Percentiles rank a stretch among this genome's conserved stretches.
Evolutionary conservation across 2,797 vertebrate species (phyloP).

Genomic region (Thaleichthys pacificus): DNA sequence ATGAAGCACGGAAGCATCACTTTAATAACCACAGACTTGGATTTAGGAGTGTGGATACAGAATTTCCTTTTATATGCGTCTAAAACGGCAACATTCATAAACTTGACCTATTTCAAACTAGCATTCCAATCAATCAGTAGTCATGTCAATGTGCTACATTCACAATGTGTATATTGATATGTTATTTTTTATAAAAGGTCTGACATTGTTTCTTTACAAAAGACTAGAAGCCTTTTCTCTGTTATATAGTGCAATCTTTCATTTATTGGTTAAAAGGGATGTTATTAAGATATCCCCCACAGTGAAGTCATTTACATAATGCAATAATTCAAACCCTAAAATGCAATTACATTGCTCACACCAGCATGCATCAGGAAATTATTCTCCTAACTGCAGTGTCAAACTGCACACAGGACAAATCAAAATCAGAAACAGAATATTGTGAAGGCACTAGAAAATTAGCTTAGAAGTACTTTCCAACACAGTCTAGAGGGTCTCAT

Average conservation of each 20-base stretch:
- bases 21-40: constrained; percentile 48
- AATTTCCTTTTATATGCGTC: constrained; percentile 45
- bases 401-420: constrained; percentile 64
- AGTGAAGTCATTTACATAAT: constrained; percentile 71
- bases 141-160: constrained; percentile 28
- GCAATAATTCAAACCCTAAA: constrained; percentile 70
- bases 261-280: constrained; percentile 49
- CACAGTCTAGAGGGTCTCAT: constrained; percentile 63
- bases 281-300: constrained; percentile 62
- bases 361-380: constrained; percentile 65
- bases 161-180: not conserved
- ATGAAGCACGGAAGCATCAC: constrained; percentile 58
- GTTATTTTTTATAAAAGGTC: not conserved
- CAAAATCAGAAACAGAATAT: constrained; percentile 60
- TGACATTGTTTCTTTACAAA: not conserved
- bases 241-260: not conserved
- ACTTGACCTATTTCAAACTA: constrained; percentile 27
- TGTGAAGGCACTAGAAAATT: constrained; percentile 60
- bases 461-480: constrained; percentile 67
- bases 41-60: constrained; percentile 31
- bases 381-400: constrained; percentile 66
- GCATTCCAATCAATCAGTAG: not conserved
- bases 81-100: constrained; percentile 61
- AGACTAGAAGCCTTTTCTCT: not conserved
- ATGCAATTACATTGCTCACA: constrained; percentile 72